Base-by-base conservation (phyloP, 1,140 invertebrate genomes). In the Megathymus violae region DNA sequence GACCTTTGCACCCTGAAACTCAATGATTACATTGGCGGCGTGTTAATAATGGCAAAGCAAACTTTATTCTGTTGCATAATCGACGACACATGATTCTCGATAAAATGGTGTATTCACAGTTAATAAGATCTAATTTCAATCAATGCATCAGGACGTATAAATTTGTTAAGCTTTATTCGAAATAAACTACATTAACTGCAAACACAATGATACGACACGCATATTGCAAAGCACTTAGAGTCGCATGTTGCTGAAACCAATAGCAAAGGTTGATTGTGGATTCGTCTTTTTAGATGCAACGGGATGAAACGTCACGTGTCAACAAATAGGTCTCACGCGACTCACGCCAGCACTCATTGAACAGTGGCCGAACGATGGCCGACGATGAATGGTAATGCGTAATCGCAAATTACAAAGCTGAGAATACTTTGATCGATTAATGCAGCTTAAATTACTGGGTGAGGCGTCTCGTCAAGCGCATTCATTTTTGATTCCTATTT, bases 311-410 rank as follows among this genome's bases (percentile, higher is more conserved):
- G 69, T 71, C 76, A 71, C 74, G 76, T 78, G 76, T 78, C 76
- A 72, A 76, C 65, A 70, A 71, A 70, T 78, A 63, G 65, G 62
- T 78, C 76, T 69, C 76, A 78, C 76, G 76, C 71, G 66, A 69
- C 48, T 71, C 73, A 50, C 67, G n/a, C n/a, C n/a, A n/a, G n/a
- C n/a, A n/a, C n/a, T n/a, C n/a, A n/a, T n/a, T n/a, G n/a, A n/a
- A n/a, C 64, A 68, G 65, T 63, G 51, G 62, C 62, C 68, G 62
- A n/a, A n/a, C n/a, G n/a, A n/a, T n/a, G n/a, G n/a, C n/a, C n/a
- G n/a, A n/a, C n/a, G n/a, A n/a, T n/a, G n/a, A n/a, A n/a, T n/a
- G n/a, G n/a, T n/a, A n/a, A n/a, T n/a, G n/a, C n/a, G n/a, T n/a
- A n/a, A n/a, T n/a, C n/a, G n/a, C n/a, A n/a, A n/a, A n/a, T n/a